Evolutionary conservation across 1,140 invertebrate genomes (phyloP).

Genomic region (Drosophila persimilis): DNA sequence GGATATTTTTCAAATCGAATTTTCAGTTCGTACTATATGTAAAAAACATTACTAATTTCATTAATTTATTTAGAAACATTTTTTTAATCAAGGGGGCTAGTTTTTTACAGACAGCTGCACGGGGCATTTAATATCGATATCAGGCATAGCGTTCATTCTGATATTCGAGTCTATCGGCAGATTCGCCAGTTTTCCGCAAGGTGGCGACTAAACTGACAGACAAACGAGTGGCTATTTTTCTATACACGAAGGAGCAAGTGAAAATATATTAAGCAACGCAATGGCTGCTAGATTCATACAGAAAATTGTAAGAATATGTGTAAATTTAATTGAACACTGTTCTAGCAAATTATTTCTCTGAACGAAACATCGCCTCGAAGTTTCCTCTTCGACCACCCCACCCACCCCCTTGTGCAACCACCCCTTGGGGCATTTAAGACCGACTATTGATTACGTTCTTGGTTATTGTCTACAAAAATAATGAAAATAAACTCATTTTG

Average conservation of each 20-base stretch:
- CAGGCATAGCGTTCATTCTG: too few relatives aligned
- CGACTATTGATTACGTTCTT: slow-evolving; percentile 64
- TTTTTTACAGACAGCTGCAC: too few relatives aligned
- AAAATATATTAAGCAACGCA: slow-evolving; percentile 56
- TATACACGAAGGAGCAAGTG: slow-evolving; percentile 68
- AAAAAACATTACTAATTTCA: too few relatives aligned
- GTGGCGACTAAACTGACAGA: slow-evolving; percentile 69
- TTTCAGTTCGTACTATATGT: too few relatives aligned
- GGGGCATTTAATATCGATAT: too few relatives aligned
- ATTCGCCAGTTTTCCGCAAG: slow-evolving; percentile 71
- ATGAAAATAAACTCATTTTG: slow-evolving; percentile 67
- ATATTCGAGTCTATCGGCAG: slow-evolving; percentile 17
- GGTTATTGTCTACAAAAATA: slow-evolving; percentile 27
- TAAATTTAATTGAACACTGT: slow-evolving; percentile 10
- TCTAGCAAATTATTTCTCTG: too few relatives aligned
- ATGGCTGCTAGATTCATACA: slow-evolving; percentile 83
- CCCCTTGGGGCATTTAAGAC: too few relatives aligned
- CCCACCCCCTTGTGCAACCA: too few relatives aligned
- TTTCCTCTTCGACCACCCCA: background rate
- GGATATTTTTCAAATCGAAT: too few relatives aligned
- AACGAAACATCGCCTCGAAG: too few relatives aligned
- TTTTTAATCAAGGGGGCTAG: too few relatives aligned
- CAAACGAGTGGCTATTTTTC: slow-evolving; percentile 62
- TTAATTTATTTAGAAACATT: too few relatives aligned
- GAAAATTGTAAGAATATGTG: slow-evolving; percentile 77